phyloP scores from a whole-genome alignment of 2,797 vertebrate species.

The Salarias fasciatus region DNA sequence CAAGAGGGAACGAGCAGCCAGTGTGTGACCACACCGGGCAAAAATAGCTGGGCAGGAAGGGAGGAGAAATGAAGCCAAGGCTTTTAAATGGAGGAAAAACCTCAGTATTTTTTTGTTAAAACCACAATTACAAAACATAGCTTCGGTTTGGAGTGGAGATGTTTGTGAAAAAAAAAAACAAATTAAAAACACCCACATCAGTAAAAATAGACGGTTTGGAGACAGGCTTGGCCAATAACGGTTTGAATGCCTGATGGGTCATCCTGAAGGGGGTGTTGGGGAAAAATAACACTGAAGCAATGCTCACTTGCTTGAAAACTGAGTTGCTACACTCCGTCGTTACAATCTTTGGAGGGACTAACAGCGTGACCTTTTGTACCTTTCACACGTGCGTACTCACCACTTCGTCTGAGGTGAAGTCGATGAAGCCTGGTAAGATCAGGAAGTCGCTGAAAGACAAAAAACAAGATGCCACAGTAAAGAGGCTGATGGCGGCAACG shows the following conservation, averaged over 20 bases:
- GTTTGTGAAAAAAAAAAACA: slow-evolving; percentile 1
- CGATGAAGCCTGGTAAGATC: slow-evolving; percentile 96
- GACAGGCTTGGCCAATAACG: background rate
- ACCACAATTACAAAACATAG: slow-evolving; percentile 23
- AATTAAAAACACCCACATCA: slow-evolving; percentile 3
- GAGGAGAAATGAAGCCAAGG: slow-evolving; percentile 19
- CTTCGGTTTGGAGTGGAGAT: slow-evolving; percentile 19
- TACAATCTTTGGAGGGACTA: background rate
- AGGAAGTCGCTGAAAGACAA: slow-evolving; percentile 90
- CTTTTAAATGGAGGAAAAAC: slow-evolving; percentile 28
- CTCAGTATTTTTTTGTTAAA: slow-evolving; percentile 18
- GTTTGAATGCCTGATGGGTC: slow-evolving; percentile 5
- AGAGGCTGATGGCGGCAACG: background rate
- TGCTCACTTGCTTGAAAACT: background rate
- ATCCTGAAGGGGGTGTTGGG: background rate
- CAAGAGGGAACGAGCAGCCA: slow-evolving; percentile 42
- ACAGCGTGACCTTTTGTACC: background rate
- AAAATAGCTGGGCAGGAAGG: slow-evolving; percentile 47
- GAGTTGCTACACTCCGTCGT: background rate
- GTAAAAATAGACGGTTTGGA: slow-evolving; percentile 7
- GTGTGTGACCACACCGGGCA: slow-evolving; percentile 41
- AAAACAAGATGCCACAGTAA: slow-evolving; percentile 34
- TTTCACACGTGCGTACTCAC: slow-evolving; percentile 78
- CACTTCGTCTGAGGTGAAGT: slow-evolving; percentile 96
- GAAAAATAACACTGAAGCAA: background rate